A percentile compares a stretch with the other conserved stretches of the same genome.
Evolutionary conservation across 2,113 vertebrate species (phyloP).

Genomic region (Cettia cetti): DNA sequence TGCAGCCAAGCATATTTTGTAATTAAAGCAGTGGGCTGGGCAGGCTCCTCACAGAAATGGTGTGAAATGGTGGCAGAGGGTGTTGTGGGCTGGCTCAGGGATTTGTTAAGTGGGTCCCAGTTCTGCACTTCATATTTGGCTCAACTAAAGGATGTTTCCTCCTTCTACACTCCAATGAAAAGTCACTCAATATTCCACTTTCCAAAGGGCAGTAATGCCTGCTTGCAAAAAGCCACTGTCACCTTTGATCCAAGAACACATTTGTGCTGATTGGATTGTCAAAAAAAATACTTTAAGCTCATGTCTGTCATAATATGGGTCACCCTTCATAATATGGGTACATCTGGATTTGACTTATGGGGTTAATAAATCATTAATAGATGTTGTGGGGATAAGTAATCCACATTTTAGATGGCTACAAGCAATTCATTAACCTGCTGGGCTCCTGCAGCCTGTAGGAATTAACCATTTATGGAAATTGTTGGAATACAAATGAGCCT

Average conservation of each 20-base stretch:
- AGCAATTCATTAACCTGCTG: constrained; percentile 32
- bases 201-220: neutral
- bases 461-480: neutral
- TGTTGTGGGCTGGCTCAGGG: neutral
- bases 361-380: constrained; percentile 27
- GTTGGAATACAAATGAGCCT: neutral
- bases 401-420: neutral
- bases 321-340: neutral
- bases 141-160: neutral
- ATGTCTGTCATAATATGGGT: neutral
- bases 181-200: neutral
- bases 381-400: neutral
- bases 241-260: constrained; percentile 8
- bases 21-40: neutral
- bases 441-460: neutral
- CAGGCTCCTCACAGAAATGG: neutral
- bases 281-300: constrained; percentile 14
- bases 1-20: neutral
- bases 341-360: neutral
- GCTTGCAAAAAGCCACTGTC: neutral
- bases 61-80: neutral
- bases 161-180: neutral
- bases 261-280: neutral
- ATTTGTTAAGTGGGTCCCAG: neutral
- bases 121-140: neutral